These are phyloP conservation scores for Atrina japonica DNA, from an alignment of 2,888 invertebrate genomes.

Conservation along the genomic window DNA sequence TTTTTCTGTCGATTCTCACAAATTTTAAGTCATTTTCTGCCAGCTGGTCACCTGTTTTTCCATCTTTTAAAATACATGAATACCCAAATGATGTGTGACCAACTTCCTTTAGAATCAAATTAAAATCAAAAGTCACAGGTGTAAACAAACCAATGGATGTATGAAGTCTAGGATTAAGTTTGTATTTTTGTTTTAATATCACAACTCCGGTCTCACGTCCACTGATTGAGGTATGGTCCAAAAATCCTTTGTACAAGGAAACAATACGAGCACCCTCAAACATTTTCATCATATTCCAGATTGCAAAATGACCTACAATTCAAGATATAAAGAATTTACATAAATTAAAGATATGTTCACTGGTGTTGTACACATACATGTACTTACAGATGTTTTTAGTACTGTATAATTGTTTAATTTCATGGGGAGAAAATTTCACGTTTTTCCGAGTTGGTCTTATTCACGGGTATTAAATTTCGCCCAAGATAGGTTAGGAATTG, in stretches of 20 bases:
- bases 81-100: constrained; percentile 27
- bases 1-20: constrained; percentile 26
- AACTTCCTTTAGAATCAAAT: constrained; percentile 5
- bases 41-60: constrained; percentile 5
- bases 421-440: too few relatives aligned
- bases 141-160: background rate
- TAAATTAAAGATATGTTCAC: too few relatives aligned
- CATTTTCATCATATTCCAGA: constrained; percentile 13
- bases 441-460: too few relatives aligned
- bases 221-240: constrained; percentile 5
- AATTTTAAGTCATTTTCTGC: constrained; percentile 20
- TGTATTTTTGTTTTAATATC: constrained; percentile 6
- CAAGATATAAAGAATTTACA: background rate
- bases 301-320: constrained; percentile 16
- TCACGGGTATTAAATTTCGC: too few relatives aligned
- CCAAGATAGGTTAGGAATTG: too few relatives aligned
- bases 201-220: constrained; percentile 3
- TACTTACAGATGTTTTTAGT: background rate
- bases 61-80: constrained; percentile 12
- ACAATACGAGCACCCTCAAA: constrained; percentile 26
- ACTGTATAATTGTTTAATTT: background rate
- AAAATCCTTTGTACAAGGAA: constrained; percentile 22
- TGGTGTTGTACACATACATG: too few relatives aligned
- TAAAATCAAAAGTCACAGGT: constrained; percentile 14
- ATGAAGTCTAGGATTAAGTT: constrained; percentile 11